Conservation (phyloP, 2,797 vertebrate genomes). For the Luscinia megarhynchos region DNA sequence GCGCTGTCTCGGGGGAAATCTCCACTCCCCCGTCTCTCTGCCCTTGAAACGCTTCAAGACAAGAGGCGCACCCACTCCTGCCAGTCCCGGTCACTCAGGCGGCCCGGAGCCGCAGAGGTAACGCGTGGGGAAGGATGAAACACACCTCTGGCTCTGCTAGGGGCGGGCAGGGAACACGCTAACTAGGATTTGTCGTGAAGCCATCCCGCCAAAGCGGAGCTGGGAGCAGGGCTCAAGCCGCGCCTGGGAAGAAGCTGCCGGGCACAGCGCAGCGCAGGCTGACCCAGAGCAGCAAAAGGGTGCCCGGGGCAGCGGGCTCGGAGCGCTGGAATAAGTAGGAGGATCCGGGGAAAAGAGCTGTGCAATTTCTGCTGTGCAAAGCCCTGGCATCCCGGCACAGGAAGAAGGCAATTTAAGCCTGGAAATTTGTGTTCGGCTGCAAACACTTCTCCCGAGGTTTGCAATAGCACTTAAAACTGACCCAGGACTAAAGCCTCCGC, state of each 20-base stretch:
- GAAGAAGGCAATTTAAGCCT: slow-evolving; percentile 61
- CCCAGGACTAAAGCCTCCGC: background rate
- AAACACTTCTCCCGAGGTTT: background rate
- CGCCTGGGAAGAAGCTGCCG: background rate
- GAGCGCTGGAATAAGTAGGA: background rate
- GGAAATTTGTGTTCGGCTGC: slow-evolving; percentile 23
- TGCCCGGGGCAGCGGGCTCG: background rate
- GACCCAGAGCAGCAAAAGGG: background rate
- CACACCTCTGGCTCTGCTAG: background rate
- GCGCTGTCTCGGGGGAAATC: background rate
- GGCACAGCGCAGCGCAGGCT: background rate
- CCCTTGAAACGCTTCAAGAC: background rate
- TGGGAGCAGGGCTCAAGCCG: background rate
- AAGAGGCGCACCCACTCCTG: background rate
- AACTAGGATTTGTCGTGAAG: background rate
- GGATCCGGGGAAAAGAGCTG: slow-evolving; percentile 5
- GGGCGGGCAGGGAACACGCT: background rate
- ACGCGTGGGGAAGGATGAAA: background rate
- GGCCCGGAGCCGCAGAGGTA: background rate
- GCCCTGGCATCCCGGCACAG: slow-evolving; percentile 51
- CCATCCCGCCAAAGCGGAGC: background rate
- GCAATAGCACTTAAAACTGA: background rate
- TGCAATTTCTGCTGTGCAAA: slow-evolving; percentile 10
- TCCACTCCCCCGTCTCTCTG: background rate
- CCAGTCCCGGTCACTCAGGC: background rate